Conservation (phyloP, 2,888 invertebrate species). For the Brachynemurus nebulosus region DNA sequence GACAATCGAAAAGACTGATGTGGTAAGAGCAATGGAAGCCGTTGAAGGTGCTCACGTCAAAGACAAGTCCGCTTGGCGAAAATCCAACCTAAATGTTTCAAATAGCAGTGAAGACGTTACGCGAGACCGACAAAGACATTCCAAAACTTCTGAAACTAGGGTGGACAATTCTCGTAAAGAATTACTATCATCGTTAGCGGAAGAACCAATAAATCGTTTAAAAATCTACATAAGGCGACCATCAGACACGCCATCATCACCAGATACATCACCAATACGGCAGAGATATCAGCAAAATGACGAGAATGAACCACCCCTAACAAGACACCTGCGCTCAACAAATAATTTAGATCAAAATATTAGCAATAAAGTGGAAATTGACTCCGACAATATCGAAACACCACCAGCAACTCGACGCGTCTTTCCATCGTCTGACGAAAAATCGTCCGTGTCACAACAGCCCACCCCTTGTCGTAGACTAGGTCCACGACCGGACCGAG, state of each 20-base stretch:
- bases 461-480: slow-evolving; percentile 42
- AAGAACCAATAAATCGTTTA: slow-evolving; percentile 37
- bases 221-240: slow-evolving; percentile 44
- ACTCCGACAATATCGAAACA: slow-evolving; percentile 83
- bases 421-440: slow-evolving; percentile 47
- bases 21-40: slow-evolving; percentile 71
- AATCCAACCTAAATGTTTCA: slow-evolving; percentile 49
- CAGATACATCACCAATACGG: background rate
- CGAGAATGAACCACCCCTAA: slow-evolving; percentile 13
- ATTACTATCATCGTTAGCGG: slow-evolving; percentile 40
- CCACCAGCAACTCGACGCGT: slow-evolving; percentile 66
- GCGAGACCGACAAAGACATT: slow-evolving; percentile 40
- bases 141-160: slow-evolving; percentile 37
- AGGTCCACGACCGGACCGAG: slow-evolving; percentile 25
- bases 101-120: slow-evolving; percentile 52
- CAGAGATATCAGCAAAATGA: slow-evolving; percentile 1
- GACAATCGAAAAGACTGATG: slow-evolving; percentile 67
- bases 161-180: slow-evolving; percentile 35
- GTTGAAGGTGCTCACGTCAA: slow-evolving; percentile 71
- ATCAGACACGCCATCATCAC: slow-evolving; percentile 20
- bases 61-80: slow-evolving; percentile 65
- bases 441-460: slow-evolving; percentile 32
- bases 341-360: slow-evolving; percentile 13
- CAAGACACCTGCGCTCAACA: slow-evolving; percentile 15
- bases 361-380: slow-evolving; percentile 65